Evolutionary conservation across 2,888 invertebrate species (phyloP).

Genomic region (Synanthedon tipuliformis): DNA sequence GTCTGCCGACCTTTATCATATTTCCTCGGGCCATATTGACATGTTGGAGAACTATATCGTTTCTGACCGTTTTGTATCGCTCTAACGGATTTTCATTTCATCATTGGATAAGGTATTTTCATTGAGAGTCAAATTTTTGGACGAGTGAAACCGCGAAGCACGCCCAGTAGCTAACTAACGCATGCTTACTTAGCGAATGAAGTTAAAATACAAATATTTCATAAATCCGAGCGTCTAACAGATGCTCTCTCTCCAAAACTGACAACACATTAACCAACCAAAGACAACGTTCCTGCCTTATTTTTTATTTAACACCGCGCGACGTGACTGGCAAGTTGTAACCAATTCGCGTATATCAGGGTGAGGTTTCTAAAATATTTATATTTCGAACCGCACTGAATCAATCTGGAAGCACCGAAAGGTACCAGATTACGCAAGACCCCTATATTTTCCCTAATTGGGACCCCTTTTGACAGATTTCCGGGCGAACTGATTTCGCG

Average conservation of each 20-base stretch:
- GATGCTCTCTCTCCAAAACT: slow-evolving; percentile 10
- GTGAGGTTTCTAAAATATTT: slow-evolving; percentile 34
- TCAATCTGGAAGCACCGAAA: slow-evolving; percentile 26
- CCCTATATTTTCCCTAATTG: slow-evolving; percentile 40
- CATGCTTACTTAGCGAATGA: background rate
- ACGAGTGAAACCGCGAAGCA: too few relatives aligned
- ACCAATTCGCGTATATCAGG: slow-evolving; percentile 20
- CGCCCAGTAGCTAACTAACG: background rate
- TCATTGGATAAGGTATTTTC: too few relatives aligned
- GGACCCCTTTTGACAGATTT: slow-evolving; percentile 18
- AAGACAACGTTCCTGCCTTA: slow-evolving; percentile 8
- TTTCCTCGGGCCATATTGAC: too few relatives aligned
- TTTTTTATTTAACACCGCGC: slow-evolving; percentile 24
- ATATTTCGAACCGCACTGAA: slow-evolving; percentile 33
- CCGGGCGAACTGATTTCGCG: slow-evolving; percentile 13
- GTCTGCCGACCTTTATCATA: too few relatives aligned
- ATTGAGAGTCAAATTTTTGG: too few relatives aligned
- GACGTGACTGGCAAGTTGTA: slow-evolving; percentile 21
- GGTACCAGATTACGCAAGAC: slow-evolving; percentile 28
- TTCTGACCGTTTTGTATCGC: too few relatives aligned
- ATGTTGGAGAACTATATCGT: too few relatives aligned
- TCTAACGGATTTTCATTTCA: too few relatives aligned
- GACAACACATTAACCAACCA: slow-evolving; percentile 10
- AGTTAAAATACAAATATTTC: background rate
- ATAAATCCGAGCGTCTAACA: slow-evolving; percentile 4